Evolutionary conservation across 2,797 vertebrate genomes (phyloP), one percentile per base, ranked within the genome.

Genomic region (Chelon labrosus): DNA sequence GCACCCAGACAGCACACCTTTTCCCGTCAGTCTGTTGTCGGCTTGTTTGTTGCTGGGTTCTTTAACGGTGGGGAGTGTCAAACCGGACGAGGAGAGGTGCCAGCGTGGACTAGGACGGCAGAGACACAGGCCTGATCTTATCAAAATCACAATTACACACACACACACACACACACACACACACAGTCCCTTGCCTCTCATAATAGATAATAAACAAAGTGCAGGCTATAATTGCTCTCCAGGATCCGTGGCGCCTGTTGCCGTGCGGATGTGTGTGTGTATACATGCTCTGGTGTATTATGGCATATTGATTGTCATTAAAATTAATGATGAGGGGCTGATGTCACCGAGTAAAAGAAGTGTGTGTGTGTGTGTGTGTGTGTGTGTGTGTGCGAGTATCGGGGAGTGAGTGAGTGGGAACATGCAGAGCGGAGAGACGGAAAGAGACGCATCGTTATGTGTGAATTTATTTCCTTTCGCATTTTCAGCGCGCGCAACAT

Each of bases 271-370:
- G 57, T 76, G 56, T 67, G 42, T 56, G 73, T 74, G 79, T 19
- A 6, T 54, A 49, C 69, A 74, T 55, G 62, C 74, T 69, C 65
- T 6, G 7, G 75, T 85, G 66, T 91, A 80, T 89, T 85, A 87
- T 83, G 59, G 83, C 27, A 50, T 83, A 88, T 84, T 91, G 84
- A 86, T 77, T 73, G 80, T 88, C 89, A 93, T 94, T 89, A 92
- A 94, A 94, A 94, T 94, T 91, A 90, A 93, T 93, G 89, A 93
- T 91, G 77, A 91, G 75, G 76, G 63, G 80, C 82, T 94, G 86
- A 94, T 92, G 89, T 92, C 89, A 92, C 88, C 71, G 83, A 63
- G 61, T 73, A 67, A 69, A 76, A 75, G 42, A 67, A 70, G 35
- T 59, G 64, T 63, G 69, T 65, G 63, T 44, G 63, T 53, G 58